phyloP scores from a whole-genome alignment of 2,888 invertebrate genomes.

The Auanema freiburgensis region DNA sequence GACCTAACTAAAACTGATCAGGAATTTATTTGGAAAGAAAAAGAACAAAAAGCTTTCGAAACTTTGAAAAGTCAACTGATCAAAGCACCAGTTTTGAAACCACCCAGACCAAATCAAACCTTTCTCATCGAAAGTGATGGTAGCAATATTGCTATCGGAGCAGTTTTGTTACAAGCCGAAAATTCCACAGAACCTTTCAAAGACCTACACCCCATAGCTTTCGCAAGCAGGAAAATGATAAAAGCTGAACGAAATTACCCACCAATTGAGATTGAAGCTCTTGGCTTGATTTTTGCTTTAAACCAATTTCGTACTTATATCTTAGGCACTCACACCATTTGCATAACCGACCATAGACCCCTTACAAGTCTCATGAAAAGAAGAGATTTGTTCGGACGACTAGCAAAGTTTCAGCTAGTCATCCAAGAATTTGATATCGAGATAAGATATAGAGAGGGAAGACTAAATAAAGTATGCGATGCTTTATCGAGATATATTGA shows the following conservation, averaged over 20 bases:
- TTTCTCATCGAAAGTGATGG: constrained; percentile 32
- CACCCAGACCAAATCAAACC: constrained; percentile 11
- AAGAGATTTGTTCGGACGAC: constrained; percentile 19
- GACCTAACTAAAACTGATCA: constrained; percentile 25
- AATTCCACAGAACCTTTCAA: constrained; percentile 12
- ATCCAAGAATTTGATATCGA: constrained; percentile 26
- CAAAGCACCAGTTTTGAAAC: constrained; percentile 23
- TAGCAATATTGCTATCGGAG: constrained; percentile 25
- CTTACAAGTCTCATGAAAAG: constrained; percentile 18
- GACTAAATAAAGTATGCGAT: constrained; percentile 31
- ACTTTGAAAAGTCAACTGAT: constrained; percentile 22
- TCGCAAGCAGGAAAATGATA: constrained; percentile 21
- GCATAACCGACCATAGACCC: constrained; percentile 26
- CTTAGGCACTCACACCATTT: constrained; percentile 18
- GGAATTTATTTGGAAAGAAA: constrained; percentile 28
- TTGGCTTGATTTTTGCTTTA: constrained; percentile 20
- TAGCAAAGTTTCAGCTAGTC: constrained; percentile 24
- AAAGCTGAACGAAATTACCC: constrained; percentile 22
- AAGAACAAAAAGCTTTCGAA: constrained; percentile 19
- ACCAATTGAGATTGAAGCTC: constrained; percentile 28
- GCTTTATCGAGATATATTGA: constrained; percentile 24
- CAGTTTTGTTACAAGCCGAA: constrained; percentile 22
- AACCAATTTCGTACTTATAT: constrained; percentile 26
- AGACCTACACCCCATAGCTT: constrained; percentile 33
- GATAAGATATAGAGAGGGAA: constrained; percentile 36